A percentile compares a stretch with the other conserved stretches of the same genome.
phyloP scores from a whole-genome alignment of 2,113 vertebrate species.

The Saguinus midas region DNA sequence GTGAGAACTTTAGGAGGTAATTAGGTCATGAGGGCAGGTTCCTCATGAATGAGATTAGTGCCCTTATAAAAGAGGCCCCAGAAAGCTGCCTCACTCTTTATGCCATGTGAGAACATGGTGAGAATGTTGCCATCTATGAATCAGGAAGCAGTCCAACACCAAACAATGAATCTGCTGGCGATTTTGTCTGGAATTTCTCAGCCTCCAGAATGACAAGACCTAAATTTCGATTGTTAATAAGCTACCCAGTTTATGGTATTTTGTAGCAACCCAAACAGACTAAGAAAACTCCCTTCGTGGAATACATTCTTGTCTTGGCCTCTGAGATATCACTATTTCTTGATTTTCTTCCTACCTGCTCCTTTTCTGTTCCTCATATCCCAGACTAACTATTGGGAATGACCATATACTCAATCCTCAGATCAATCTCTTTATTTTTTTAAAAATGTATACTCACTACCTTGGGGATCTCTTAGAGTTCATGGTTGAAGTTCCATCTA shows the following conservation, averaged over 20 bases:
- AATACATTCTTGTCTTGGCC: background rate
- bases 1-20: background rate
- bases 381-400: background rate
- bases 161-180: background rate
- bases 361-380: slow-evolving; percentile 1
- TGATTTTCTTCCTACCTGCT: background rate
- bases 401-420: background rate
- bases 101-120: background rate
- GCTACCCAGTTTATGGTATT: background rate
- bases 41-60: background rate
- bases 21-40: background rate
- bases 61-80: background rate
- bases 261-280: background rate
- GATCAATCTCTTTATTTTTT: background rate
- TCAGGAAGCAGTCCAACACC: background rate
- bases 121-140: background rate
- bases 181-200: background rate
- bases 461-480: background rate
- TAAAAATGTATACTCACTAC: background rate
- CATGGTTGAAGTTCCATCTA: background rate
- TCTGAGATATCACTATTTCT: background rate
- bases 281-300: background rate
- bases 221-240: background rate
- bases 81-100: background rate
- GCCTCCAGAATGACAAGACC: background rate